Evolutionary conservation across 2,113 vertebrate genomes (phyloP), one percentile per base, ranked within the genome.

Genomic region (Colossoma macropomum): DNA sequence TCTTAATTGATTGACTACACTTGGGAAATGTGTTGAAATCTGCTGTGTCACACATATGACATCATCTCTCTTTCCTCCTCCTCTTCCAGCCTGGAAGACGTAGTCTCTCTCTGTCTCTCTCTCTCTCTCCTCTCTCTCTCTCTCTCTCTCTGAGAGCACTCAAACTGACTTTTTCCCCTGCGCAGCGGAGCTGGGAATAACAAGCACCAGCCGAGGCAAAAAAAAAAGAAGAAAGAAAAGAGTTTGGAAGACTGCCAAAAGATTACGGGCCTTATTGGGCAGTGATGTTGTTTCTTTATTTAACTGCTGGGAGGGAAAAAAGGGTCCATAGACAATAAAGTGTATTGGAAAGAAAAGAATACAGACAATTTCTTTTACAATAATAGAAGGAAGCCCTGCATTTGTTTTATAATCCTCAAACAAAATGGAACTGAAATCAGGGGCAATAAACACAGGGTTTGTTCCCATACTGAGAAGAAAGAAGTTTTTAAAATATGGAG

Each of bases 231-330:
- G n/a, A n/a, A n/a, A n/a, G n/a, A 75, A 83, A 50, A 73, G 16
- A 66, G 72, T 65, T n/a, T 89, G 84, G 84, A 88, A 80, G 84
- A 84, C 56, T 1, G 81, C 87, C 88, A 89, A 86, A 87, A 87
- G 87, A 89, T 89, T 89, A 83, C 80, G 56, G 77, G 28, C 74
- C 71, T 62, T 69, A 79, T 75, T 82, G 71, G 80, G 85, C 83
- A 86, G 72, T 27, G 65, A 84, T 80, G 59, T 70, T 86, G 83
- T 87, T 88, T 87, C 79, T 86, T 86, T 86, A 81, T 86, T 88
- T 83, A 86, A 86, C 79, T 48, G 27, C 69, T 62, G 63, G 25
- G 48, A 74, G 63, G 65, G 52, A 66, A 66, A 62, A 81, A 81
- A 50, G 4, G 21, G 73, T 80, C 73, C 15, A 71, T 27, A 74